A percentile compares a stretch with the other conserved stretches of the same genome.
These are phyloP conservation scores for Bombycilla garrulus DNA, from an alignment of 2,113 vertebrate genomes.

Conservation along the genomic window DNA sequence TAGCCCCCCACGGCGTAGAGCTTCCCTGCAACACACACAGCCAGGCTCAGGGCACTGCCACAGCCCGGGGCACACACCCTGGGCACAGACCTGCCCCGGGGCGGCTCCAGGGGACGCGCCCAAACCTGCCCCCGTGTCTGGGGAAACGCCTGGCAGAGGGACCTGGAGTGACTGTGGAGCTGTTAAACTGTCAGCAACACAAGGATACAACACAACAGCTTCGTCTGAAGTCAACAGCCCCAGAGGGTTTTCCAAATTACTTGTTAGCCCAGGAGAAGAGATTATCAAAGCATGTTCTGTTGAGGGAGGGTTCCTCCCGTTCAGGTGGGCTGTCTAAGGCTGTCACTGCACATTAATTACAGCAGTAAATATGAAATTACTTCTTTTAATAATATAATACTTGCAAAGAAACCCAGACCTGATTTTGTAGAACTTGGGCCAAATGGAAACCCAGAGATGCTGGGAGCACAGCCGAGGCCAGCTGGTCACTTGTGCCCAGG, in stretches of 20 bases:
- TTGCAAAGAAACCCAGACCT: not conserved
- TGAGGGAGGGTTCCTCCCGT: not conserved
- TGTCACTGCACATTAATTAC: not conserved
- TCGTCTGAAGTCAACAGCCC: not conserved
- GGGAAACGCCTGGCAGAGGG: not conserved
- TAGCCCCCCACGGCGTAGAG: slow-evolving; percentile 94
- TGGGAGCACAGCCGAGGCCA: not conserved
- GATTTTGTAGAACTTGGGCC: not conserved
- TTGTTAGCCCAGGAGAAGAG: not conserved
- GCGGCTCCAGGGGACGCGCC: not conserved
- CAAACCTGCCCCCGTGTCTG: not conserved
- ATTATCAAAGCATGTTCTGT: not conserved
- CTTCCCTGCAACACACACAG: slow-evolving; percentile 79
- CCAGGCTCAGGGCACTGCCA: fast-evolving
- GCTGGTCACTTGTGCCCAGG: not conserved
- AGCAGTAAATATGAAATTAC: not conserved
- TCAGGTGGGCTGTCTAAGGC: not conserved
- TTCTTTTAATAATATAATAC: not conserved
- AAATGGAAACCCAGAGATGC: not conserved
- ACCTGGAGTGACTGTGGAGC: not conserved
- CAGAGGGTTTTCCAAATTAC: not conserved
- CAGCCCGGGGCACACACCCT: not conserved
- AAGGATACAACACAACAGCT: not conserved
- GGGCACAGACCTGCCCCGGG: no score
- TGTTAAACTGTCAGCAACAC: not conserved